phyloP scores from a whole-genome alignment of 2,797 vertebrate species.

The Urophycis tenuis region DNA sequence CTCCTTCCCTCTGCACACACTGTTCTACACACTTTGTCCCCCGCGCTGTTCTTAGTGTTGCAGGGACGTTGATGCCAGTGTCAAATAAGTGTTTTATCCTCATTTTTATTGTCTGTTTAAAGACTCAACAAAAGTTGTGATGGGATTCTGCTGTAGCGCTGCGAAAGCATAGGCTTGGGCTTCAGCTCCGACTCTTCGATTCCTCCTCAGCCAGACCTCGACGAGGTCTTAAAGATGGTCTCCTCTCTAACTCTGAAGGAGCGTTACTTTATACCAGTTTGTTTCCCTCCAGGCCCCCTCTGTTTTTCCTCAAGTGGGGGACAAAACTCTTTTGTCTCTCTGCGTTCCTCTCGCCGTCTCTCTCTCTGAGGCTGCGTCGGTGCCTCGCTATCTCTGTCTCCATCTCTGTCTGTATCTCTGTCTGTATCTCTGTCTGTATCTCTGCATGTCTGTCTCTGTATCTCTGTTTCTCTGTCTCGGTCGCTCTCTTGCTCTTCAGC shows the following conservation, averaged over 20 bases:
- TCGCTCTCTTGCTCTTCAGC: not conserved
- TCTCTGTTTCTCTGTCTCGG: not conserved
- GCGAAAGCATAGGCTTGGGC: not conserved
- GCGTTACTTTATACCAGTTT: not conserved
- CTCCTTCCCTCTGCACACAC: not conserved
- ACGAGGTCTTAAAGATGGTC: not conserved
- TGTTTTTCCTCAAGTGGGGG: no score
- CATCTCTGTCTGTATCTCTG: not conserved
- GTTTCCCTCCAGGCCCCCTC: not conserved
- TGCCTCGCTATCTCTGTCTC: not conserved
- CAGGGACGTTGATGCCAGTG: not conserved
- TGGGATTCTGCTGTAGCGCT: not conserved
- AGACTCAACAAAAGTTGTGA: not conserved
- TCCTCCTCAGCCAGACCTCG: no score
- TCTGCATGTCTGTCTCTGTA: no score
- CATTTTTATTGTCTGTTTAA: not conserved
- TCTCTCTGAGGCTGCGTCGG: no score
- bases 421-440: no score
- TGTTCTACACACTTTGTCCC: no score
- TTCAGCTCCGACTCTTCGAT: no score
- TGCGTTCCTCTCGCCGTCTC: not conserved
- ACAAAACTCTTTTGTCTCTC: no score
- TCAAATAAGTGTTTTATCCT: not conserved
- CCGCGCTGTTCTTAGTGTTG: no score
- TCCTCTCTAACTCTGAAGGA: not conserved